Evolutionary conservation across 1,140 invertebrate species (phyloP).

Genomic region (Zelostemma sp.): DNA sequence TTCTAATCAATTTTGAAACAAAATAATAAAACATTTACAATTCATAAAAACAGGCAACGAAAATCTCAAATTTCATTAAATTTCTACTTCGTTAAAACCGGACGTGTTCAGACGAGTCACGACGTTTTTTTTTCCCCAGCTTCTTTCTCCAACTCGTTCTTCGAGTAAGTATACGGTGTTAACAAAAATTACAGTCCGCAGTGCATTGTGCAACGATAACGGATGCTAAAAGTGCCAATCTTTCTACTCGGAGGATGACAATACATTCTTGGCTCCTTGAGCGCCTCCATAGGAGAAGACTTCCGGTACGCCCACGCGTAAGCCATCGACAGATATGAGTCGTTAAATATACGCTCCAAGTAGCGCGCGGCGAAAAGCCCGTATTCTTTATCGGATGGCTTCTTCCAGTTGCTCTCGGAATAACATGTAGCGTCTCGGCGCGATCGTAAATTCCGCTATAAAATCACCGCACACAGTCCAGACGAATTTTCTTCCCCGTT

Average conservation of each 20-base stretch:
- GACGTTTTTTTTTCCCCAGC: too few relatives aligned
- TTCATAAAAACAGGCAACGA: too few relatives aligned
- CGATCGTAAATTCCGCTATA: slow-evolving; percentile 19
- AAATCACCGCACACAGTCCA: neutral
- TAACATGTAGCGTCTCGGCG: slow-evolving; percentile 1
- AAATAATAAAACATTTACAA: too few relatives aligned
- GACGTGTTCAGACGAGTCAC: too few relatives aligned
- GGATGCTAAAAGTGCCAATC: slow-evolving; percentile 11
- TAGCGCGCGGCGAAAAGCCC: slow-evolving; percentile 8
- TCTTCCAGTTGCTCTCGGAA: neutral
- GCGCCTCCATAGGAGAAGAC: slow-evolving; percentile 35
- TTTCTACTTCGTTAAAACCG: too few relatives aligned
- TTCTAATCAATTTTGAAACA: too few relatives aligned
- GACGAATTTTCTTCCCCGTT: slow-evolving; percentile 4
- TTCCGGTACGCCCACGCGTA: slow-evolving; percentile 49
- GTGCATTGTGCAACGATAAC: slow-evolving; percentile 3
- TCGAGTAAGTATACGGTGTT: too few relatives aligned
- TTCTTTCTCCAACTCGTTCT: too few relatives aligned
- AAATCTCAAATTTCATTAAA: too few relatives aligned
- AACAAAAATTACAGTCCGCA: neutral
- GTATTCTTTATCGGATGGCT: slow-evolving; percentile 11
- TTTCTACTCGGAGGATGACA: slow-evolving; percentile 12
- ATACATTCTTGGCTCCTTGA: slow-evolving; percentile 19
- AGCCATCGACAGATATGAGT: slow-evolving; percentile 28
- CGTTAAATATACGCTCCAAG: slow-evolving; percentile 34